Evolutionary conservation across 1,140 invertebrate genomes (phyloP), one percentile per base, ranked within the genome.

Genomic region (Andricus grossulariae): DNA sequence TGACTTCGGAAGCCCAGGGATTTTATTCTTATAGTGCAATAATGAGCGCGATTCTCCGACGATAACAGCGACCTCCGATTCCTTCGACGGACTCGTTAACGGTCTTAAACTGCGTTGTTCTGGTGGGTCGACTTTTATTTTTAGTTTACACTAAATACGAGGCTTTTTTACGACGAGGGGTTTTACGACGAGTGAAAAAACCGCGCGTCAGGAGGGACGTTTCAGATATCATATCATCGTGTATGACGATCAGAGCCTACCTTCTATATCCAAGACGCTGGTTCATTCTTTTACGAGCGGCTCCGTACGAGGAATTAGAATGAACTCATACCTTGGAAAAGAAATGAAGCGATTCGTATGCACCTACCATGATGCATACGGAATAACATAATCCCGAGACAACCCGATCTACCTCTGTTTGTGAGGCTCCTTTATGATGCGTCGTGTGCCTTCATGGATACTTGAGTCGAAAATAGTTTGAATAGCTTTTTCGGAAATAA

Each of bases 341-440:
- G 77, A 83, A 89, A 89, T 87, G 82, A 85, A 85, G 85, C 77
- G 81, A 90, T 90, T 90, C 81, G 86, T 88, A 88, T 88, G 88
- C 87, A 72, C 39, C 16, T 39, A 16, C 55, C 55, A 73, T 73
- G 51, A 70, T 45, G 50, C 18, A 74, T 70, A 50, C 66, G 50
- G 39, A 32, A 75, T 51, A 77, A 80, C 75, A 50, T 74, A 70
- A 25, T 73, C 19, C 71, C 12, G 55, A 70, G 73, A 73, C 49
- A 60, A 60, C 32, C 19, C 54, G 54, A 73, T n/a, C 52, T 66
- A 39, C 57, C 18, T 55, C 11, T 21, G 18, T 25, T 13, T 19
- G 32, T 16, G 25, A 12, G 39, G 8, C 12, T 66, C 12, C 21
- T 66, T 66, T 32, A 32, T 66, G 21, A 12, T 15, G 15, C 25